phyloP scores from a whole-genome alignment of 2,888 invertebrate genomes.

The Lagria hirta region DNA sequence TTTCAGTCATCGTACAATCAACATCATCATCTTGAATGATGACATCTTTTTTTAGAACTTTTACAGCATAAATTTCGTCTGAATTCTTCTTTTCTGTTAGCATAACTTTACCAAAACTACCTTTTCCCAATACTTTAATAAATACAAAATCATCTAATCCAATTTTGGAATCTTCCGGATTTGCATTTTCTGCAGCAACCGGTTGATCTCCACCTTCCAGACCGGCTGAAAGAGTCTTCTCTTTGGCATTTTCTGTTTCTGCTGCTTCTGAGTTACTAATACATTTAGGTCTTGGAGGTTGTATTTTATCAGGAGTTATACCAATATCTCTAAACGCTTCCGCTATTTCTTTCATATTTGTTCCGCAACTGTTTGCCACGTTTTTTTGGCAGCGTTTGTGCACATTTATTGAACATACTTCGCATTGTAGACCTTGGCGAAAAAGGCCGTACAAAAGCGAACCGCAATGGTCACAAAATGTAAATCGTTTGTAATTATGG shows the following conservation, averaged over 20 bases:
- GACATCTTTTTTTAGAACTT: conserved; percentile 94
- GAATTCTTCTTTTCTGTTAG: conserved; percentile 91
- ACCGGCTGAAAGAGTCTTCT: conserved; percentile 28
- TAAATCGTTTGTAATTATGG: conserved; percentile 96
- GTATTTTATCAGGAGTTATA: conserved; percentile 76
- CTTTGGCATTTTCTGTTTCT: conserved; percentile 42
- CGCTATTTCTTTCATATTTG: conserved; percentile 95
- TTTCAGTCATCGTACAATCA: conserved; percentile 98
- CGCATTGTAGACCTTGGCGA: conserved; percentile 95
- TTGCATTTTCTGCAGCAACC: not conserved
- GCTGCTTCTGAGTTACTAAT: conserved; percentile 55
- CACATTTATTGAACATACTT: conserved; percentile 95
- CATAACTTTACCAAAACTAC: conserved; percentile 99
- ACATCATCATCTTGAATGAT: conserved; percentile 99
- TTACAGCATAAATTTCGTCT: conserved; percentile 87
- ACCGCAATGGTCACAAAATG: conserved; percentile 99
- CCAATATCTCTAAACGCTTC: conserved; percentile 90
- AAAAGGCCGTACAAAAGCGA: conserved; percentile 95
- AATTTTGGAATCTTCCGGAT: conserved; percentile 56
- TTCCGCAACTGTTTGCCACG: conserved; percentile 99
- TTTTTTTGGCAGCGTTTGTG: conserved; percentile 99
- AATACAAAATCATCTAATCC: conserved; percentile 90
- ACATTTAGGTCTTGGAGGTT: conserved; percentile 61
- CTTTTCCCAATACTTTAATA: conserved; percentile 98
- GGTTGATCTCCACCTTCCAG: conserved; percentile 6